Percentiles rank a stretch among this genome's conserved stretches.
phyloP scores from a whole-genome alignment of 2,888 invertebrate species.

The Opisthograptis luteolata region DNA sequence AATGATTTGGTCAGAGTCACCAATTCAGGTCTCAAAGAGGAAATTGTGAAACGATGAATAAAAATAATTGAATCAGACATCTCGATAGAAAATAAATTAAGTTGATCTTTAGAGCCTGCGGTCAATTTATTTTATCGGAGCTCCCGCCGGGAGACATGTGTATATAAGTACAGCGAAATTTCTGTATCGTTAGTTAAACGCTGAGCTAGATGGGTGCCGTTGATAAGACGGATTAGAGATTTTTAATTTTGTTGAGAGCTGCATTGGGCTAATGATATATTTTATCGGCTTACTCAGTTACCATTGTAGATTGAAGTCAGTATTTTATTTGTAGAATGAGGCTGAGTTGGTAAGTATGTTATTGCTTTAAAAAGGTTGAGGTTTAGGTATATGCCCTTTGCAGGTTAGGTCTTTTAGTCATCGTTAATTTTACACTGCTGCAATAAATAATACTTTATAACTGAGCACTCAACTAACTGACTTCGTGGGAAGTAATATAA shows the following conservation, averaged over 20 bases:
- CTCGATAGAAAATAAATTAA: conserved; percentile 41
- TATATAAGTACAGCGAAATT: conserved; percentile 22
- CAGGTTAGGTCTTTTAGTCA: no score
- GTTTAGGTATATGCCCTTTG: no score
- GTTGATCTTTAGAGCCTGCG: conserved; percentile 37
- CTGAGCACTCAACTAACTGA: no score
- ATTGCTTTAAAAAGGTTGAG: no score
- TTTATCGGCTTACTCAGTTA: background rate
- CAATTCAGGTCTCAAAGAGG: conserved; percentile 14
- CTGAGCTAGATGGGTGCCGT: conserved; percentile 23
- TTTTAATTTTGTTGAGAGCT: conserved; percentile 32
- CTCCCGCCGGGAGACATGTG: conserved; percentile 34
- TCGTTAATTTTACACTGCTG: no score
- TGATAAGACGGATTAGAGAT: conserved; percentile 29
- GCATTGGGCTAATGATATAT: background rate
- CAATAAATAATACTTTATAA: no score
- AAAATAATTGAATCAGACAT: conserved; percentile 31
- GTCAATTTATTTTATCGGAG: conserved; percentile 46
- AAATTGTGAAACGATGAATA: conserved; percentile 22
- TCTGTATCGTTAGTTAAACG: conserved; percentile 18
- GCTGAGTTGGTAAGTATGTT: no score
- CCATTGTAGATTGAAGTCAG: background rate
- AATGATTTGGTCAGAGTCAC: conserved; percentile 15
- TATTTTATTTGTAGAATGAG: background rate
- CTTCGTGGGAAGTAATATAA: no score